Evolutionary conservation across 2,113 vertebrate genomes (phyloP), one percentile per base, ranked within the genome.

Genomic region (Cyanocitta stelleri): DNA sequence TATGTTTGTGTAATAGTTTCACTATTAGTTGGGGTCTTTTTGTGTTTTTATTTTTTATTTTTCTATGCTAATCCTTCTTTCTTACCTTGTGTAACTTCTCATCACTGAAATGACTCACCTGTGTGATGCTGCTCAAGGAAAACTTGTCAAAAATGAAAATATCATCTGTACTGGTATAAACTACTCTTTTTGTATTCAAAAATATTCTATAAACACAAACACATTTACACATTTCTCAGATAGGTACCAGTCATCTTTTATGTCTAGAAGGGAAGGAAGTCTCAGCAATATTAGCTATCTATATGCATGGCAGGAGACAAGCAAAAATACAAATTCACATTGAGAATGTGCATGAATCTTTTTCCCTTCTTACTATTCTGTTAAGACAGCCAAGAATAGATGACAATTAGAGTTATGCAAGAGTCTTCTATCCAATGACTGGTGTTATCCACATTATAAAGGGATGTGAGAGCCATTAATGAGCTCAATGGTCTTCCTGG

Each of bases 11-110:
- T 10, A n/a, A 10, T 2, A 12, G 9, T 29, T 63, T 44, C 12
- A 44, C 11, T 54, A 14, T 46, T 32, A 13, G 10, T 29, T 61
- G 6, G 3, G 1, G 0, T 0, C 0, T 35, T n/a, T 37, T 9
- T 22, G 1, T 3, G 3, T 11, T 17, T 1, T 15, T 11, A 8
- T 55, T 52, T n/a, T 41, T 73, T 13, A 2, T 39, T 91, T 67
- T 64, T 23, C 23, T 37, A 5, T 35, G 7, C 11, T 75, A 35
- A 21, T 37, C 12, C 15, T 54, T 35, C 39, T 54, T 82, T 67
- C 13, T 69, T 32, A 33, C 9, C 20, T 49, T 9, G 8, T 72
- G 17, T 32, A 75, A 18, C 3, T 3, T 63, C 58, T 59, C 49
- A 54, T 4, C 10, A 12, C 16, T 67, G 24, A 23, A 64, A 74